These are phyloP conservation scores for Gavia stellata DNA, from an alignment of 2,113 vertebrate genomes.

Conservation along the genomic window DNA sequence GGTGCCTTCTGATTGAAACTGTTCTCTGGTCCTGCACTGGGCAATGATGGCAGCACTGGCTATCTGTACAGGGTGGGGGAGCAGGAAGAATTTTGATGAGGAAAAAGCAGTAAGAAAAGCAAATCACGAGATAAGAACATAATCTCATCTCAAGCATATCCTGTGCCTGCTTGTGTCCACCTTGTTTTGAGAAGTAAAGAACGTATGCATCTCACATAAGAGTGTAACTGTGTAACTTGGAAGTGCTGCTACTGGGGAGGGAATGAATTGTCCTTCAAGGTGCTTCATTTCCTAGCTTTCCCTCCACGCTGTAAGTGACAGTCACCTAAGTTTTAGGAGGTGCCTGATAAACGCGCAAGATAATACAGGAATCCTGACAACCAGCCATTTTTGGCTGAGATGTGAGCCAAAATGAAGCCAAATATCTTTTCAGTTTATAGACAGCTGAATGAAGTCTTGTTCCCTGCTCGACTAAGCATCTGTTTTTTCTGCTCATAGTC, in stretches of 20 bases:
- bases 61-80: not conserved
- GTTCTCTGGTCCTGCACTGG: not conserved
- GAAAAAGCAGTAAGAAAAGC: not conserved
- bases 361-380: not conserved
- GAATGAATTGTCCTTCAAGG: not conserved
- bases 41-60: not conserved
- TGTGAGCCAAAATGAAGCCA: not conserved
- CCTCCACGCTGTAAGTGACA: rapidly evolving
- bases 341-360: not conserved
- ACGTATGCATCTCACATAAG: not conserved
- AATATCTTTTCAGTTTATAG: not conserved
- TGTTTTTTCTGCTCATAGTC: not conserved
- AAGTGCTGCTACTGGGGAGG: not conserved
- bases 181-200: not conserved
- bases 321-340: not conserved
- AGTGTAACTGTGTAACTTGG: not conserved
- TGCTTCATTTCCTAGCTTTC: not conserved
- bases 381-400: not conserved
- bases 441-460: not conserved
- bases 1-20: not conserved
- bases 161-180: not conserved
- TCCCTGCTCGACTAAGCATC: not conserved
- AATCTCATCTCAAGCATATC: not conserved
- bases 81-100: not conserved
- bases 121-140: not conserved